Evolutionary conservation across 1,140 invertebrate species (phyloP).

Genomic region (Heliothis subflexa): DNA sequence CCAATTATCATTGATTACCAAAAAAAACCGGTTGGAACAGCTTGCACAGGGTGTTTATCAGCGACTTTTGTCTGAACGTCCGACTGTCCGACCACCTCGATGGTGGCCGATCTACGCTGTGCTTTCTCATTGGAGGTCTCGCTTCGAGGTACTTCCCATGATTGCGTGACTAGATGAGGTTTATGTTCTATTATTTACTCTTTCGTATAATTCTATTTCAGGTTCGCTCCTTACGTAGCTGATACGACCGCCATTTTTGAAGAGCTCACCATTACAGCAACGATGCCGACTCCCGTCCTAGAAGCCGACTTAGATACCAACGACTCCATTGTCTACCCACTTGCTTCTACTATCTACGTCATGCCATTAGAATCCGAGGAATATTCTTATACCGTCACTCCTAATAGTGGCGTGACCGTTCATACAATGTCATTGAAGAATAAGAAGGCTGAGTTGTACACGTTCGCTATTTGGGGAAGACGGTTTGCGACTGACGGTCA

Average conservation of each 20-base stretch:
- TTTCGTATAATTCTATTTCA: slow-evolving; percentile 53
- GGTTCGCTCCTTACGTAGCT: slow-evolving; percentile 64
- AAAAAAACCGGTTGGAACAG: no score
- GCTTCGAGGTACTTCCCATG: no score
- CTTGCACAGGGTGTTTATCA: no score
- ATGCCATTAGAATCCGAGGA: slow-evolving; percentile 71
- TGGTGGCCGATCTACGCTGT: no score
- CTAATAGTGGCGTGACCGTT: slow-evolving; percentile 39
- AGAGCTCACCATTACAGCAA: slow-evolving; percentile 67
- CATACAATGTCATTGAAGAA: slow-evolving; percentile 57
- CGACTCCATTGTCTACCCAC: slow-evolving; percentile 69
- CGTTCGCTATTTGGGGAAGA: slow-evolving; percentile 76
- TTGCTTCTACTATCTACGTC: slow-evolving; percentile 68
- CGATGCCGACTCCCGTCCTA: slow-evolving; percentile 60
- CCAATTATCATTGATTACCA: no score
- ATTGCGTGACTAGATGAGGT: no score
- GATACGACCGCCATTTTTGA: slow-evolving; percentile 69
- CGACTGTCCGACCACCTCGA: no score
- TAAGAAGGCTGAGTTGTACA: slow-evolving; percentile 62
- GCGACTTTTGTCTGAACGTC: no score
- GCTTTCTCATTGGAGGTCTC: no score
- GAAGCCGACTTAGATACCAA: slow-evolving; percentile 57
- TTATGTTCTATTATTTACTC: no score
- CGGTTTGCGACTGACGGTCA: slow-evolving; percentile 67
- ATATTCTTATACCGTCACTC: slow-evolving; percentile 56